Evolutionary conservation across 1,140 invertebrate genomes (phyloP).

Genomic region (Catajapyx aquilonaris): DNA sequence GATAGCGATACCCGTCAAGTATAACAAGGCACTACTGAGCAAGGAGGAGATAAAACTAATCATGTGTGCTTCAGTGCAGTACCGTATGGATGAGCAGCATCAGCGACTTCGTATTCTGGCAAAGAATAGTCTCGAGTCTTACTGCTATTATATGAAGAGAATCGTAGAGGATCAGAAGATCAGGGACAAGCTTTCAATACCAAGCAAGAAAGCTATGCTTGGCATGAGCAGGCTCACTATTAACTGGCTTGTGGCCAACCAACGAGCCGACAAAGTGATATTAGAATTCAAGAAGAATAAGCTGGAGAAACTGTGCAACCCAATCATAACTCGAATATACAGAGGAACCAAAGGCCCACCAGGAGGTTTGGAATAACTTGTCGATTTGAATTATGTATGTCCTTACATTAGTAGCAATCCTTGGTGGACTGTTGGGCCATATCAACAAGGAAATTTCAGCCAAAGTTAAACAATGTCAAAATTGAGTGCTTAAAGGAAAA

Average conservation of each 20-base stretch:
- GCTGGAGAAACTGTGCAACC: constrained; percentile 13
- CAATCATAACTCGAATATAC: constrained; percentile 16
- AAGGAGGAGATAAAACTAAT: constrained; percentile 42
- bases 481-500: too few species aligned
- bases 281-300: constrained; percentile 20
- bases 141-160: constrained; percentile 37
- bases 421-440: too few species aligned
- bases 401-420: too few species aligned
- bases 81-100: too few species aligned
- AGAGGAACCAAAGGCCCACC: constrained; percentile 11
- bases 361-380: too few species aligned
- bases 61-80: too few species aligned
- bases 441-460: too few species aligned
- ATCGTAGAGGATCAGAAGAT: constrained; percentile 30
- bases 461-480: too few species aligned
- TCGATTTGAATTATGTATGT: too few species aligned
- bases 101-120: constrained; percentile 18
- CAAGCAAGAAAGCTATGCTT: constrained; percentile 17
- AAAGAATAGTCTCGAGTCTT: constrained; percentile 35
- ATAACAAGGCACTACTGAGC: constrained; percentile 38
- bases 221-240: constrained; percentile 20
- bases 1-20: constrained; percentile 30
- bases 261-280: constrained; percentile 22
- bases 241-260: constrained; percentile 24
- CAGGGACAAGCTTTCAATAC: constrained; percentile 20